These are phyloP conservation scores for Otolemur garnettii DNA, from an alignment of 2,113 vertebrate genomes.

Conservation along the genomic window DNA sequence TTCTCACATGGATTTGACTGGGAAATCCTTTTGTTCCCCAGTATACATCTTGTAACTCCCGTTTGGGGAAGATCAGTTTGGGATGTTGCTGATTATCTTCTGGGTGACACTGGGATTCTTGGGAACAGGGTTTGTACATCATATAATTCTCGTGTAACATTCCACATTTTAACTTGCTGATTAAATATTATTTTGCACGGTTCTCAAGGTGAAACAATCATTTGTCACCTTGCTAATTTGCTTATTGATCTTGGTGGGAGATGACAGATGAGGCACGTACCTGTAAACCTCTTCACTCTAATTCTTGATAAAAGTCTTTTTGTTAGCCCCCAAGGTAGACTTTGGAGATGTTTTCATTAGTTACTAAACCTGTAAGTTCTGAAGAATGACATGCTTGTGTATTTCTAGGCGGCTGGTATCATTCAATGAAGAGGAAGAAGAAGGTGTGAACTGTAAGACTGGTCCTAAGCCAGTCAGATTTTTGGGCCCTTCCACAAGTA, in stretches of 20 bases:
- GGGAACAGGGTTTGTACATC: neutral
- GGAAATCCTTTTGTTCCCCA: neutral
- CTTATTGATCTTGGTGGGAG: neutral
- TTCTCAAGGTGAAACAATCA: neutral
- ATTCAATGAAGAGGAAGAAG: conserved; percentile 70
- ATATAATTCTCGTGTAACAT: neutral
- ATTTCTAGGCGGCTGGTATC: conserved; percentile 79
- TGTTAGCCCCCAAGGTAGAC: neutral
- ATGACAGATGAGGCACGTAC: neutral
- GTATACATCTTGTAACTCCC: neutral
- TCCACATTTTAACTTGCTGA: neutral
- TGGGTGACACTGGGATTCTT: neutral
- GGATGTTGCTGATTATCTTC: neutral
- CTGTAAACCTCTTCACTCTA: neutral
- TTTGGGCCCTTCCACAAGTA: conserved; percentile 88
- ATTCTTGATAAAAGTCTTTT: neutral
- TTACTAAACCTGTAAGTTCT: neutral
- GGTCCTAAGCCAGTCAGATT: conserved; percentile 85
- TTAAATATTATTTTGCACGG: neutral
- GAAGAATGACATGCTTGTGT: conserved; percentile 51
- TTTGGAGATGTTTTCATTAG: neutral
- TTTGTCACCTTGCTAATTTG: neutral
- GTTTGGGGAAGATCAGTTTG: neutral
- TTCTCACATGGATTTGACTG: neutral
- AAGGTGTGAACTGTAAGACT: conserved; percentile 64